Evolutionary conservation across 2,888 invertebrate genomes (phyloP).

Genomic region (Spisula subtruncata): DNA sequence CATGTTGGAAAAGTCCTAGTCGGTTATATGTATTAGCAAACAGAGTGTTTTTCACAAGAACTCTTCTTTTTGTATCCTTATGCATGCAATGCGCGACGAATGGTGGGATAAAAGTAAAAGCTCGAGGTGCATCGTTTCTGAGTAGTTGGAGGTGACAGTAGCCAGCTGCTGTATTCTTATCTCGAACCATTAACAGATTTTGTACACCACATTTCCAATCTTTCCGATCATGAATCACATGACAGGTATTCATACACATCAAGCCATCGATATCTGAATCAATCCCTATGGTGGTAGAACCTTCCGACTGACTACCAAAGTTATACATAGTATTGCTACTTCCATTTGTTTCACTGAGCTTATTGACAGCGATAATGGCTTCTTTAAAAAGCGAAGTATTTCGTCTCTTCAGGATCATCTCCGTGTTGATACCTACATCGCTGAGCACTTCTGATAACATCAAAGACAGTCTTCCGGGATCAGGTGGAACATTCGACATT

Average conservation of each 20-base stretch:
- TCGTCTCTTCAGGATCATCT: constrained; percentile 6
- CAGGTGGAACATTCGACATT: not conserved
- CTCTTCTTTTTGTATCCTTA: not conserved
- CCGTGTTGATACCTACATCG: constrained; percentile 9
- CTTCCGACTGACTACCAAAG: not conserved
- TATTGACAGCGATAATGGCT: not conserved
- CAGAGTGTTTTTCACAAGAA: constrained; percentile 1
- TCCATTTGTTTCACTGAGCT: not conserved
- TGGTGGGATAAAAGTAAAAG: not conserved
- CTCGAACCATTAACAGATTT: constrained; percentile 29
- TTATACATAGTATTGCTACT: not conserved
- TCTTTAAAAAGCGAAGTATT: not conserved
- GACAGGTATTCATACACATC: not conserved
- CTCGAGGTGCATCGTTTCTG: constrained; percentile 5
- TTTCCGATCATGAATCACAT: constrained; percentile 12
- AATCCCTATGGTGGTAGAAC: constrained; percentile 1
- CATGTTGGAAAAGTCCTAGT: not conserved
- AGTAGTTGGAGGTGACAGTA: constrained; percentile 9
- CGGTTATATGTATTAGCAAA: not conserved
- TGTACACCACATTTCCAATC: constrained; percentile 11
- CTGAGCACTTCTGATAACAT: constrained; percentile 3
- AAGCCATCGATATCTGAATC: constrained; percentile 11
- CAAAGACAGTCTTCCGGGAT: not conserved
- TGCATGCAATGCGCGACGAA: too few species aligned
- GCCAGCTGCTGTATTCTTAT: constrained; percentile 2